phyloP scores from a whole-genome alignment of 2,113 vertebrate genomes.

The Crocuta crocuta region DNA sequence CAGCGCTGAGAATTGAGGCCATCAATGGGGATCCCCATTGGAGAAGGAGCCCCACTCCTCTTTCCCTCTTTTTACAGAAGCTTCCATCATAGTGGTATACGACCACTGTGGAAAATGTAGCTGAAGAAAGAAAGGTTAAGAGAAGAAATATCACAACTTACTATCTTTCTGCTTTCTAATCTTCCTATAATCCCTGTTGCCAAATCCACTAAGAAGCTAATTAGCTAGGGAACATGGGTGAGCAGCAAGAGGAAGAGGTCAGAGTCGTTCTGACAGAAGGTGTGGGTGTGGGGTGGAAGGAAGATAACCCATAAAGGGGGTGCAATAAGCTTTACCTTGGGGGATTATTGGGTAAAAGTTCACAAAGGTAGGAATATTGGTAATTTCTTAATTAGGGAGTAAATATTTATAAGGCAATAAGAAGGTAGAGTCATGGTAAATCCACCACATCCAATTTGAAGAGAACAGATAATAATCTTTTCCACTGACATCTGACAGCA shows the following conservation, averaged over 20 bases:
- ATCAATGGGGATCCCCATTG: no score
- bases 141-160: background rate
- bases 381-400: background rate
- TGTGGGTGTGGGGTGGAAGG: no score
- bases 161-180: background rate
- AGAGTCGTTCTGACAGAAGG: background rate
- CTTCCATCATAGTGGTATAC: accelerated
- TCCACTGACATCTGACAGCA: background rate
- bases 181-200: background rate
- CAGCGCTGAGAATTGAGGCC: background rate
- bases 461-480: background rate
- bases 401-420: background rate
- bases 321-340: background rate
- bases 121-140: background rate
- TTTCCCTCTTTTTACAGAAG: background rate
- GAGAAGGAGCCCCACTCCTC: background rate
- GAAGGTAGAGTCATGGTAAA: background rate
- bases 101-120: background rate
- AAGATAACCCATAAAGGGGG: background rate
- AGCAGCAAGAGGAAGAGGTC: background rate
- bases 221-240: background rate
- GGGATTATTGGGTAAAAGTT: background rate
- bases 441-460: background rate
- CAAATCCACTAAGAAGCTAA: background rate
- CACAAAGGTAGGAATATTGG: background rate